Base-by-base conservation (phyloP, 2,888 invertebrate species). In the Thymelicus acteon region DNA sequence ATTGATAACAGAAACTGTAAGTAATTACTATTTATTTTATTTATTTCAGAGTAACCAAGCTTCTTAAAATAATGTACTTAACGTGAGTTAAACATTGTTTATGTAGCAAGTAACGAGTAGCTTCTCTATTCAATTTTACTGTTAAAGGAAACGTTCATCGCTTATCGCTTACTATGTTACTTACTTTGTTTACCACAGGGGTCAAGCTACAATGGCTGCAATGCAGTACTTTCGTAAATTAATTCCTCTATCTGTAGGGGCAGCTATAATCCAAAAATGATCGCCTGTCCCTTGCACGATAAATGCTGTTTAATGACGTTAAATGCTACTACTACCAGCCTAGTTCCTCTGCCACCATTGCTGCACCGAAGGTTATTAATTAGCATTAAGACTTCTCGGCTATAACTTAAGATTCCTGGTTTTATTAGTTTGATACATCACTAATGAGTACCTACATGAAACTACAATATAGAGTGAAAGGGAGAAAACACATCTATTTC, bases 181-280 rank as follows among this genome's bases (percentile, higher is more conserved):
- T 24, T 15, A 39, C 47, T n/a, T 58, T 67, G 49, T 67, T 69
- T 40, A 48, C 48, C 64, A 40, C 40, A 82, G 72, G 75, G 91
- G 69, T 82, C 90, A 78, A 67, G 57, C 72, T 83, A 82, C 69
- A 77, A 73, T 86, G 90, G 92, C 75, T 57, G 19, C 72, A 74
- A 75, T 70, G 77, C 64, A 78, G 82, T 82, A 82, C 84, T 88
- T 84, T 83, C 82, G 80, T 82, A 88, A 93, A 92, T 93, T 90
- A 92, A 93, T 93, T 89, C 92, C 86, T 87, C 85, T 90, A 89
- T 91, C 86, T 86, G 80, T 74, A 80, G 84, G 87, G 90, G 88
- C 88, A 85, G 91, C 81, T 83, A 88, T 93, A 92, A 93, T 93
- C 92, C 92, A 89, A 89, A 92, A 93, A 92, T 92, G 90, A 93